Conservation (phyloP, 2,888 invertebrate genomes). For the Epirrita christyi region DNA sequence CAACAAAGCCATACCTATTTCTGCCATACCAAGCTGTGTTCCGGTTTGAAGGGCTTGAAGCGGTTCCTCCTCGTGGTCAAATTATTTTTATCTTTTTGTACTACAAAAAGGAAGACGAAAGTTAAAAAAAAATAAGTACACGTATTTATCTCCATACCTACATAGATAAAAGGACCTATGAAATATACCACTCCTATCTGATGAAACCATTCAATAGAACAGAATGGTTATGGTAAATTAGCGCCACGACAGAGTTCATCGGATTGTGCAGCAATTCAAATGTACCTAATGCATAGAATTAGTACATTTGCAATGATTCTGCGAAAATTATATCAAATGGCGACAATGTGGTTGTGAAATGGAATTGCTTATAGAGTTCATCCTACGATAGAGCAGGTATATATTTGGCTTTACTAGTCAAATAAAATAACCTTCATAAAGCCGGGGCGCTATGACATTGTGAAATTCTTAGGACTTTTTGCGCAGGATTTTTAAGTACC, state of each 20-base stretch:
- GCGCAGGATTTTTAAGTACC: no score
- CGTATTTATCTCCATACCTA: no score
- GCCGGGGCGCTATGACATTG: no score
- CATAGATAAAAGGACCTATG: background rate
- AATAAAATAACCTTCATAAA: no score
- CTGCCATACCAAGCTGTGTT: no score
- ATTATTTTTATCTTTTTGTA: background rate
- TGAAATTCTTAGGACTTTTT: no score
- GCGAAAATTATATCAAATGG: constrained; percentile 20
- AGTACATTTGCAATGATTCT: constrained; percentile 37
- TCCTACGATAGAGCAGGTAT: background rate
- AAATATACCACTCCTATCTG: constrained; percentile 7
- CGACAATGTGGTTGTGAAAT: constrained; percentile 15
- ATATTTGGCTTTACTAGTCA: no score
- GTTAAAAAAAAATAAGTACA: no score
- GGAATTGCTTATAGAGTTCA: constrained; percentile 1
- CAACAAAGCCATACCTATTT: no score
- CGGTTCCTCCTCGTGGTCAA: no score
- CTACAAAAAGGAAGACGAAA: no score
- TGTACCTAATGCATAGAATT: constrained; percentile 24
- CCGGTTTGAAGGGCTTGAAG: no score
- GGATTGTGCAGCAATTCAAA: constrained; percentile 10
- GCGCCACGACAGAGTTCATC: background rate
- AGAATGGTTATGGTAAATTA: constrained; percentile 14
- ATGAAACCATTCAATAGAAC: constrained; percentile 19